Evolutionary conservation across 2,888 invertebrate species (phyloP).

Genomic region (Eristalis intricaria): DNA sequence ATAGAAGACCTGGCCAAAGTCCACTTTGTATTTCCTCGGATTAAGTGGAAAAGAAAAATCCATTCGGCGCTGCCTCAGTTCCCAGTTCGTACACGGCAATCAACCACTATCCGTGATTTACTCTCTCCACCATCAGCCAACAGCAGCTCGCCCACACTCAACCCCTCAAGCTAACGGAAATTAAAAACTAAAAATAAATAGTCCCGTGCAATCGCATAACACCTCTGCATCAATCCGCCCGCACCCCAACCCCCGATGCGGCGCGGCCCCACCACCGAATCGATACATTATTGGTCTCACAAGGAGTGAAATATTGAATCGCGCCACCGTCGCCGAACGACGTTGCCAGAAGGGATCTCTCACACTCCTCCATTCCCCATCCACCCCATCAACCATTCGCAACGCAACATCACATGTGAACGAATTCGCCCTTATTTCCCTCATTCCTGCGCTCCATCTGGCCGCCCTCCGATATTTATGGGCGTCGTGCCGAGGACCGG

Average conservation of each 20-base stretch:
- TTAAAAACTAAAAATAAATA: conserved; percentile 72
- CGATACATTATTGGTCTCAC: conserved; percentile 61
- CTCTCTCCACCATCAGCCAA: neutral
- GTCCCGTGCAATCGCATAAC: conserved; percentile 54
- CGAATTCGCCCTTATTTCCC: conserved; percentile 16
- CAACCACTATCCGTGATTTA: neutral
- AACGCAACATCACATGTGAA: conserved; percentile 4
- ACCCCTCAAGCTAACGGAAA: conserved; percentile 51
- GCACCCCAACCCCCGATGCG: too few species aligned
- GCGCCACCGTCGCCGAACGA: conserved; percentile 21
- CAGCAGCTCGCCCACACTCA: conserved; percentile 19
- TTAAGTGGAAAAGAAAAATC: neutral
- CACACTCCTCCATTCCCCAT: neutral
- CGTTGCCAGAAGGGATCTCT: conserved; percentile 51
- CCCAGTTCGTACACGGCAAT: neutral
- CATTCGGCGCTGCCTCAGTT: neutral
- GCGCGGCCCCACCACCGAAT: conserved; percentile 4
- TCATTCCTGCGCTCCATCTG: neutral
- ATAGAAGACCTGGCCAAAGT: neutral
- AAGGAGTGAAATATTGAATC: conserved; percentile 50
- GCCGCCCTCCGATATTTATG: conserved; percentile 40
- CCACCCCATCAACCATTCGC: neutral
- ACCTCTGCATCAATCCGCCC: conserved; percentile 41
- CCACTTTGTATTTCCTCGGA: neutral
- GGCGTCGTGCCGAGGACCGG: conserved; percentile 68